phyloP scores from a whole-genome alignment of 2,113 vertebrate genomes.

The Dissostichus mawsoni region DNA sequence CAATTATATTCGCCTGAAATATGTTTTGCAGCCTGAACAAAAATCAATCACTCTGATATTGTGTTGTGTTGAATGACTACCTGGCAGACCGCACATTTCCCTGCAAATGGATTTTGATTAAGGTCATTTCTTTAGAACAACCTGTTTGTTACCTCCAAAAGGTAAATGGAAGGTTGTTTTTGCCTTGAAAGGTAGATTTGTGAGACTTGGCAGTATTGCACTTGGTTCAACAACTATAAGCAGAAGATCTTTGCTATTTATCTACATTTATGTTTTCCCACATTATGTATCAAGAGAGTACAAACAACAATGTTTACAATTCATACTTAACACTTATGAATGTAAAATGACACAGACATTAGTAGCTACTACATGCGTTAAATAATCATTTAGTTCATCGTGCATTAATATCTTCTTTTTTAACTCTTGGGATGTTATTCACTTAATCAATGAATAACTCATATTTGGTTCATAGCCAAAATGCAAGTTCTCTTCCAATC shows the following conservation, averaged over 20 bases:
- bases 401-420: neutral
- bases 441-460: neutral
- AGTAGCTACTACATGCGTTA: neutral
- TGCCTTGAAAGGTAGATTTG: slow-evolving; percentile 24
- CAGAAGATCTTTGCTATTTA: no score
- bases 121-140: slow-evolving; percentile 49
- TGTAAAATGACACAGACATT: neutral
- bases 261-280: no score
- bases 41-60: slow-evolving; percentile 40
- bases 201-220: no score
- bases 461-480: neutral
- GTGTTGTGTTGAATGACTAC: slow-evolving; percentile 22
- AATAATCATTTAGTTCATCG: neutral
- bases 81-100: slow-evolving; percentile 2
- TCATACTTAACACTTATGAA: no score
- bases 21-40: slow-evolving; percentile 22
- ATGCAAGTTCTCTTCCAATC: neutral
- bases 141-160: slow-evolving; percentile 37
- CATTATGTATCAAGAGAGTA: no score
- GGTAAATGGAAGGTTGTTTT: slow-evolving; percentile 21
- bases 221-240: no score
- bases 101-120: slow-evolving; percentile 46
- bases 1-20: slow-evolving; percentile 6
- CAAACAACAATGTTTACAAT: no score
- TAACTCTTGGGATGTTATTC: neutral